Percentiles rank a stretch among this genome's conserved stretches.
phyloP scores from a whole-genome alignment of 2,888 invertebrate genomes.

The Ophion ellenae region DNA sequence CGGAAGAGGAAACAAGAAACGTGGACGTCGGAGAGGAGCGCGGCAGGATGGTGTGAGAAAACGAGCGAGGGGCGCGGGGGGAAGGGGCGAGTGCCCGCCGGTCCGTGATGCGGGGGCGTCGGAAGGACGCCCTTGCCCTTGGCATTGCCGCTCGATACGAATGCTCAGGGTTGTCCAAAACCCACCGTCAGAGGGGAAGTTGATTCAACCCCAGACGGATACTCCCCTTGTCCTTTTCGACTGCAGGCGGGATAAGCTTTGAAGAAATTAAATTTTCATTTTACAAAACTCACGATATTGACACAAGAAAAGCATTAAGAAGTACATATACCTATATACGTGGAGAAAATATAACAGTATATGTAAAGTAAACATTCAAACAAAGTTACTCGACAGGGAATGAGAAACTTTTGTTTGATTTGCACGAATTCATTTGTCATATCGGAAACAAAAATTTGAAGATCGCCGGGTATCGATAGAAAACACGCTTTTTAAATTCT shows the following conservation, averaged over 20 bases:
- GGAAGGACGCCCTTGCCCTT: constrained; percentile 83
- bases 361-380: too few relatives aligned
- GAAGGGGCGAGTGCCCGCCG: constrained; percentile 42
- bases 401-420: too few relatives aligned
- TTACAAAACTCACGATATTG: not conserved
- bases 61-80: constrained; percentile 20
- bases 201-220: constrained; percentile 57
- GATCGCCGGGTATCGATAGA: too few relatives aligned
- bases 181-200: constrained; percentile 68
- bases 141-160: constrained; percentile 84
- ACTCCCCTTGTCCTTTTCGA: constrained; percentile 41
- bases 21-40: constrained; percentile 46
- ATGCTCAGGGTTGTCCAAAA: constrained; percentile 83
- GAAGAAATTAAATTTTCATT: constrained; percentile 5
- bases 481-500: too few relatives aligned
- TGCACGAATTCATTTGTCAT: too few relatives aligned
- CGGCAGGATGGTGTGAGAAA: not conserved
- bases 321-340: too few relatives aligned
- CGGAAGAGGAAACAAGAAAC: constrained; percentile 51
- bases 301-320: too few relatives aligned
- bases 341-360: too few relatives aligned
- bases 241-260: constrained; percentile 37
- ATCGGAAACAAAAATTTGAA: too few relatives aligned
- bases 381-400: too few relatives aligned
- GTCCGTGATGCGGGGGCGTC: constrained; percentile 71